These are phyloP conservation scores for Listronotus oregonensis DNA, from an alignment of 1,140 invertebrate genomes.

Conservation along the genomic window DNA sequence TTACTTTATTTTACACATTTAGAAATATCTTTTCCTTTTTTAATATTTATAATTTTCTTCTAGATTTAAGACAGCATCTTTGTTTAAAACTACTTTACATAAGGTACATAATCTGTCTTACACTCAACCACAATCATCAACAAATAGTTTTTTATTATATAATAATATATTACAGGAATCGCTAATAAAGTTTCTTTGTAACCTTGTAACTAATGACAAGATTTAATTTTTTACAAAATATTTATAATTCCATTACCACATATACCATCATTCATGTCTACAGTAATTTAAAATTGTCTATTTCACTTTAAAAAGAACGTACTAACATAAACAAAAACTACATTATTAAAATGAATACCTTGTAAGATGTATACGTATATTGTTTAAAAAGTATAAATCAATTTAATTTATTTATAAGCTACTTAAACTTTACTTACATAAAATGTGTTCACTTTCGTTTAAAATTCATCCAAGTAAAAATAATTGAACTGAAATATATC, in stretches of 20 bases:
- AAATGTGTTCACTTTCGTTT: no score
- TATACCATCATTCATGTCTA: conserved; percentile 25
- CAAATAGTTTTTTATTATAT: conserved; percentile 44
- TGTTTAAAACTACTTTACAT: conserved; percentile 52
- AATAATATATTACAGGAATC: conserved; percentile 49
- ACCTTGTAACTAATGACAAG: conserved; percentile 23
- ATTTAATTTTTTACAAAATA: conserved; percentile 28
- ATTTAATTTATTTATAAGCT: no score
- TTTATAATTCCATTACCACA: conserved; percentile 32
- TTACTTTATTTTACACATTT: conserved; percentile 48
- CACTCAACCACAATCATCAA: conserved; percentile 47
- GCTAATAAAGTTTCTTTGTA: conserved; percentile 36
- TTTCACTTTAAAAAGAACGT: not conserved
- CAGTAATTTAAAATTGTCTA: conserved; percentile 12
- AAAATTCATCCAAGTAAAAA: no score
- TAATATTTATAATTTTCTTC: conserved; percentile 46
- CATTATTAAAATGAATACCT: not conserved
- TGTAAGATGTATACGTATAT: not conserved
- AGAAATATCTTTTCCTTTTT: conserved; percentile 45
- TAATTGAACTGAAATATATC: no score
- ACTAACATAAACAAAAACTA: not conserved
- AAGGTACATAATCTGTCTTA: conserved; percentile 52
- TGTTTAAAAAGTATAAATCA: no score
- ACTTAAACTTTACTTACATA: no score
- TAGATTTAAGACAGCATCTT: conserved; percentile 42